Base-by-base conservation (phyloP, 2,797 vertebrate species). In the Cheirogaleus major region DNA sequence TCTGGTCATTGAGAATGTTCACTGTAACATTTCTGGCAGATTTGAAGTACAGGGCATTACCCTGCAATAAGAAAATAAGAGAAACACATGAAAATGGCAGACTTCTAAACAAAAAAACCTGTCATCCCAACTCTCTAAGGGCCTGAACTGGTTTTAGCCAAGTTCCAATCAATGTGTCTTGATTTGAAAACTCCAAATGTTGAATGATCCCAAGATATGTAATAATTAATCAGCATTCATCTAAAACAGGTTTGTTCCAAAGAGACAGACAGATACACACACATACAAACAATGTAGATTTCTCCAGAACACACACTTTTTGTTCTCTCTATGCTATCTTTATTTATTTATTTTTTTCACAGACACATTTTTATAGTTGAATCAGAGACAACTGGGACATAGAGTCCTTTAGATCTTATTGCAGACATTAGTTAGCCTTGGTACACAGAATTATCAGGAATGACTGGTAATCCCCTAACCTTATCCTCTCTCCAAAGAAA, bases 11-110 rank as follows among this genome's bases (percentile, higher is more conserved):
- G 98, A 99, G 99, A 97, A 99, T 99, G 97, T 99, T 99, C 98
- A 99, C 99, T 4, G 99, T 99, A 95, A 99, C 99, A 50, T 99
- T 99, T 98, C 99, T 99, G 98, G 99, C 99, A 35, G 99, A 99
- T 98, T 99, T 99, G 98, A 99, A 99, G 98, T 99, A 99, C 94
- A 99, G 98, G 7, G 99, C 99, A 79, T 99, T 99, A 97, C 99
- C 99, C 99, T 99, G 97, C 43, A 98, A 98, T 0, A 75, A 98
- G 94, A 98, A 61, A 96, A 98, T 0, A 9, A 97, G 55, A 98
- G 30, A 97, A 73, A 96, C 35, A 25, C 0, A 5, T 98, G 92
- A 98, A 96, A 79, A 0, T 20, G 82, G 78, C 23, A 75, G 15
- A 73, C 85, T 90, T 55, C 83, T 63, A 48, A 38, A 57, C 13